Percentiles rank a stretch among this genome's conserved stretches.
These are phyloP conservation scores for Sterna hirundo DNA, from an alignment of 2,113 vertebrate species.

Conservation along the genomic window DNA sequence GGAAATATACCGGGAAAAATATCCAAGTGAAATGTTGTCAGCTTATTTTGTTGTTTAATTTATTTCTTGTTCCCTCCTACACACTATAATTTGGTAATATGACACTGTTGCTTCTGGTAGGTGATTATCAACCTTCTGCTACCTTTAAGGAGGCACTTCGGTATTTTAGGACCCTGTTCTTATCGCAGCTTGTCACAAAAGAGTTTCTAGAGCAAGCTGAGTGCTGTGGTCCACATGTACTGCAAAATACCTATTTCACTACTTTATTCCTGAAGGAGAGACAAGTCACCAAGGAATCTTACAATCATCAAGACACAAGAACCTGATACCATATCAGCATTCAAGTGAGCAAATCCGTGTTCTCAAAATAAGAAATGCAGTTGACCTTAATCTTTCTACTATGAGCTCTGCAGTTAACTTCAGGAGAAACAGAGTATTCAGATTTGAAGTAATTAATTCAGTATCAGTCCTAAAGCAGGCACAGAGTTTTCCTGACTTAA, in stretches of 20 bases:
- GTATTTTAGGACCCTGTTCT: neutral
- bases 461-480: constrained; percentile 48
- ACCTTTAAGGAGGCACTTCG: neutral
- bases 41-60: neutral
- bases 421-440: constrained; percentile 79
- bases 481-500: constrained; percentile 49
- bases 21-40: neutral
- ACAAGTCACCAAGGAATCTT: neutral
- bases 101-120: neutral
- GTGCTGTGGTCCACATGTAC: neutral
- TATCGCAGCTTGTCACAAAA: neutral
- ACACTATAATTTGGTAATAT: neutral
- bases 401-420: constrained; percentile 25
- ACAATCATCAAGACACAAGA: neutral
- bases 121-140: neutral
- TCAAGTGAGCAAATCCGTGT: neutral
- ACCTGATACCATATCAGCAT: neutral
- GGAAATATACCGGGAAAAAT: neutral
- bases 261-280: neutral
- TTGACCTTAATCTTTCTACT: constrained; percentile 73
- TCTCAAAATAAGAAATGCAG: constrained; percentile 53
- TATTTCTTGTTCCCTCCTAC: neutral
- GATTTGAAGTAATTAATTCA: constrained; percentile 75
- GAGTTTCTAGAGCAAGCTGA: neutral
- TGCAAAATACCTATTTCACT: neutral